Conservation (phyloP, 2,113 vertebrate species). For the Nothocercus julius region DNA sequence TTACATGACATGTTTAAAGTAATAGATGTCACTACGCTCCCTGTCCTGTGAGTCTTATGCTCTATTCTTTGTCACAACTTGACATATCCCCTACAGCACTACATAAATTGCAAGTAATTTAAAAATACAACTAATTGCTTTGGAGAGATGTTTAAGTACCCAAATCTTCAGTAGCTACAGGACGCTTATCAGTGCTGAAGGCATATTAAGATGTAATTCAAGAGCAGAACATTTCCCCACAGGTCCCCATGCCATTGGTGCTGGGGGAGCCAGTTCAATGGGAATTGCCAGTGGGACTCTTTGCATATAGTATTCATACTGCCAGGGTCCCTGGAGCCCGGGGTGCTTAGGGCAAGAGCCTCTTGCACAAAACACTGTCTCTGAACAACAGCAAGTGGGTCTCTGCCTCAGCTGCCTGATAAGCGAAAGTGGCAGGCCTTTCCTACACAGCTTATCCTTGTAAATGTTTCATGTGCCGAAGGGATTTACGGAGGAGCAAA, state of each 20-base stretch:
- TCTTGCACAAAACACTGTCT: neutral
- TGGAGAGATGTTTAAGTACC: neutral
- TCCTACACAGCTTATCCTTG: neutral
- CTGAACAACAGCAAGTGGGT: neutral
- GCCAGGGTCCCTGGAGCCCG: neutral
- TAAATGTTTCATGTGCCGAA: neutral
- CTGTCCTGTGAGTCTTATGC: accelerated
- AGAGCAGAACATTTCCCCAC: slow-evolving; percentile 3
- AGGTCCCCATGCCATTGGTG: neutral
- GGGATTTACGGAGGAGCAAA: neutral
- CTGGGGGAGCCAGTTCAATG: neutral
- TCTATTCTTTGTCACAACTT: neutral
- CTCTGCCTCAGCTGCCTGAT: neutral
- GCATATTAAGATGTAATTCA: neutral
- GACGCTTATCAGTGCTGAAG: neutral
- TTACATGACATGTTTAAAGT: neutral
- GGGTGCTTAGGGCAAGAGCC: neutral
- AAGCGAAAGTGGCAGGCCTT: neutral
- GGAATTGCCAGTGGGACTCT: neutral
- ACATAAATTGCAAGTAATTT: slow-evolving; percentile 4
- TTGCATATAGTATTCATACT: neutral
- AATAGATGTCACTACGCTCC: neutral
- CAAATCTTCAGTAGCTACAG: neutral
- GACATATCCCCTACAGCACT: slow-evolving; percentile 1
- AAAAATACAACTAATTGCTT: slow-evolving; percentile 38